These are phyloP conservation scores for Tragelaphus imberbis DNA, from an alignment of 2,113 vertebrate species.

Conservation along the genomic window DNA sequence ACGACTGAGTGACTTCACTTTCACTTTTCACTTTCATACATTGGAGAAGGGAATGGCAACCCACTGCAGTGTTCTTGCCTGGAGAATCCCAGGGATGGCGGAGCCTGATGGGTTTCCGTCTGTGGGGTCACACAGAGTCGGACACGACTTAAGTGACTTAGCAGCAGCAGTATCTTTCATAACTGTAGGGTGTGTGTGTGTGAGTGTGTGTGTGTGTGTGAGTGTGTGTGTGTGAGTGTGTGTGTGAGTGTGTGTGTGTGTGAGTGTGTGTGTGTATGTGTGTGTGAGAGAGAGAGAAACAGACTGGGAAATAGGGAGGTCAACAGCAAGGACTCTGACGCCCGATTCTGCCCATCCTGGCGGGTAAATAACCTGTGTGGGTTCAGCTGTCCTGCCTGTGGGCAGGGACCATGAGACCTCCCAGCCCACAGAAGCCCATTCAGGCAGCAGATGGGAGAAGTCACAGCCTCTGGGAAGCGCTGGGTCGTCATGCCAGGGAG, in stretches of 20 bases:
- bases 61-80: no score
- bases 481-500: rapidly evolving
- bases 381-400: background rate
- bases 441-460: rapidly evolving
- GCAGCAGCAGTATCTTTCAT: background rate
- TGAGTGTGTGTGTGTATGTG: background rate
- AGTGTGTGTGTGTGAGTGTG: background rate
- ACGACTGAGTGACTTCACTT: no score
- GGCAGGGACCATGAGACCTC: rapidly evolving
- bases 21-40: no score
- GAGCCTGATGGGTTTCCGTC: no score
- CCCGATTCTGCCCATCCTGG: rapidly evolving
- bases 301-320: background rate
- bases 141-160: no score
- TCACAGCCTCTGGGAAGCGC: rapidly evolving
- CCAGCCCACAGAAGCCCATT: rapidly evolving
- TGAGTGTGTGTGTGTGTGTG: background rate
- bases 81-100: no score
- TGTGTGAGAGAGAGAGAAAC: background rate
- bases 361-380: background rate
- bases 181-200: background rate
- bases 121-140: rapidly evolving
- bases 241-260: background rate
- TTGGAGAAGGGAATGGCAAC: no score
- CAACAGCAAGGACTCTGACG: background rate